Percentiles rank a stretch among this genome's conserved stretches.
Conservation (phyloP, 2,113 vertebrate species). For the Ivindomyrus marchei region DNA sequence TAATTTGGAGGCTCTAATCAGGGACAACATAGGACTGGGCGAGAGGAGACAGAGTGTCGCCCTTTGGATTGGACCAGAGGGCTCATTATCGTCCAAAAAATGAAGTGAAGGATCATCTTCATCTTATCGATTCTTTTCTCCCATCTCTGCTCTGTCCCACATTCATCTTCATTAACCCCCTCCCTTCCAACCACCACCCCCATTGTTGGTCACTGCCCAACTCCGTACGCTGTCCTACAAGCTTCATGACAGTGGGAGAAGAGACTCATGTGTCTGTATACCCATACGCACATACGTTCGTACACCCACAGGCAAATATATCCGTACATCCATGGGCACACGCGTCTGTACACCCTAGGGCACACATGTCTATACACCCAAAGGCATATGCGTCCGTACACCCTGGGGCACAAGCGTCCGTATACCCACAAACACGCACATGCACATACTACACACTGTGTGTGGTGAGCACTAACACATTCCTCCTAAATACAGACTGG, state of each 20-base stretch:
- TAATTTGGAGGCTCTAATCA: constrained; percentile 19
- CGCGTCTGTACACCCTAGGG: too few species aligned
- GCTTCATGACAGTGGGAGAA: neutral
- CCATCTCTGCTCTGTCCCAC: constrained; percentile 9
- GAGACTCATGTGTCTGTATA: neutral
- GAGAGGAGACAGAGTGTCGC: constrained; percentile 16
- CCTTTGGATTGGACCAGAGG: neutral
- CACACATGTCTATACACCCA: too few species aligned
- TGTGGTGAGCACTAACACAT: neutral
- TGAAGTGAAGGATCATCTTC: constrained; percentile 12
- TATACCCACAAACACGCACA: constrained; percentile 25
- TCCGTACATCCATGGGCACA: neutral
- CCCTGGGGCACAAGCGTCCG: neutral
- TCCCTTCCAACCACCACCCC: neutral
- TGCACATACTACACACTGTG: neutral
- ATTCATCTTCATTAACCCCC: constrained; percentile 24
- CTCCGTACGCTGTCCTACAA: neutral
- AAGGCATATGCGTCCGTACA: neutral
- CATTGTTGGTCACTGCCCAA: neutral
- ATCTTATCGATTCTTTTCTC: constrained; percentile 20
- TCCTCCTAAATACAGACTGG: neutral
- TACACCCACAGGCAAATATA: neutral
- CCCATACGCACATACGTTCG: constrained; percentile 17
- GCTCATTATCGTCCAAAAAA: constrained; percentile 2
- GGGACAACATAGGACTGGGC: constrained; percentile 5